Conservation (phyloP, 2,113 vertebrate species). For the Gymnogyps californianus region DNA sequence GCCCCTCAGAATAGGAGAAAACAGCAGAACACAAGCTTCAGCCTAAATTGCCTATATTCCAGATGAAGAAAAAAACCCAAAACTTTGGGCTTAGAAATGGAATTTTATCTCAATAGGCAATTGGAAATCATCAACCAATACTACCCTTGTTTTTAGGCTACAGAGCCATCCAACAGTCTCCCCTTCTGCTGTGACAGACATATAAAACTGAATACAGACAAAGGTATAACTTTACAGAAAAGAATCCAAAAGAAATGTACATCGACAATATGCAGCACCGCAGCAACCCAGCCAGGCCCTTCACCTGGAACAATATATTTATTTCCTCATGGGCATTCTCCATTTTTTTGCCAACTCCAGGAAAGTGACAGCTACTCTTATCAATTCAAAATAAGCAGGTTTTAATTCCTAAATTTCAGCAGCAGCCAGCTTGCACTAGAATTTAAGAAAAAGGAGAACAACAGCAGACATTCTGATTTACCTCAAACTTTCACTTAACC, state of each 20-base stretch:
- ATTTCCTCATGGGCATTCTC: neutral
- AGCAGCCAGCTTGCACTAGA: neutral
- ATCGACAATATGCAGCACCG: rapidly evolving
- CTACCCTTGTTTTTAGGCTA: neutral
- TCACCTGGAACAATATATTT: neutral
- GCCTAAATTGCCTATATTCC: neutral
- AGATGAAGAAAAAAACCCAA: neutral
- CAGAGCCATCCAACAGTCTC: neutral
- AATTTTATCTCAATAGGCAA: neutral
- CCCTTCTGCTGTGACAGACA: neutral
- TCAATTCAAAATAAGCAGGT: neutral
- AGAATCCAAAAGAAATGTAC: neutral
- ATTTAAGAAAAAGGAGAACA: neutral
- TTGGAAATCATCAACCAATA: neutral
- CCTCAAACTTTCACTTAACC: neutral
- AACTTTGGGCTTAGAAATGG: neutral
- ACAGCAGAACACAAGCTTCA: neutral
- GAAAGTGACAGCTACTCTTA: neutral
- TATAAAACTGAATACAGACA: neutral
- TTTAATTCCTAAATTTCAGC: neutral
- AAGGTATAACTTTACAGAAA: neutral
- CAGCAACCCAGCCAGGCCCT: neutral
- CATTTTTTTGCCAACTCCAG: neutral
- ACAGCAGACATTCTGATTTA: neutral
- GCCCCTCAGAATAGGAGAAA: neutral